phyloP scores from a whole-genome alignment of 2,888 invertebrate genomes.

The Netelia fuscicornis region DNA sequence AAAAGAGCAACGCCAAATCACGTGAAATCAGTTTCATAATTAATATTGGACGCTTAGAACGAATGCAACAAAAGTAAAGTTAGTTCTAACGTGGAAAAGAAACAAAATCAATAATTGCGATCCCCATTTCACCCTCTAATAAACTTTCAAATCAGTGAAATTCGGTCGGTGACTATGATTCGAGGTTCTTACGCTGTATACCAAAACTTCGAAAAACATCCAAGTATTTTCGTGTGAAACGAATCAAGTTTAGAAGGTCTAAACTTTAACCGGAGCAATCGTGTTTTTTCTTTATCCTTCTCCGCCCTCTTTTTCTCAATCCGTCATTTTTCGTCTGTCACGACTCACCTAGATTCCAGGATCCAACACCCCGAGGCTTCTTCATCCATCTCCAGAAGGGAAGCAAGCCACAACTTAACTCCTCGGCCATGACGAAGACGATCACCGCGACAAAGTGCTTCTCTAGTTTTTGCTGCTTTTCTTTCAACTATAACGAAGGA shows the following conservation, averaged over 20 bases:
- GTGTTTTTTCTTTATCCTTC: constrained; percentile 6
- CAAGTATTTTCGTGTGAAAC: neutral
- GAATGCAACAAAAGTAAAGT: too few species aligned
- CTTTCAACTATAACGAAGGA: constrained; percentile 65
- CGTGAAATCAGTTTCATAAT: too few species aligned
- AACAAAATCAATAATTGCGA: too few species aligned
- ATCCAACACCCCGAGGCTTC: constrained; percentile 27
- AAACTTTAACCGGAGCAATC: constrained; percentile 26
- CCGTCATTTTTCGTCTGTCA: constrained; percentile 45
- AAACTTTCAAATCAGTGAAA: too few species aligned
- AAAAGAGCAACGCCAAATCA: too few species aligned
- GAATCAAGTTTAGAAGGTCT: neutral
- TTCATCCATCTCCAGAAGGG: constrained; percentile 36
- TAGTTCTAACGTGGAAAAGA: too few species aligned
- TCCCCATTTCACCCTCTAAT: too few species aligned
- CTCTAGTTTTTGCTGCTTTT: constrained; percentile 46
- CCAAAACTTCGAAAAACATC: neutral
- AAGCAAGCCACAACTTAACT: constrained; percentile 35
- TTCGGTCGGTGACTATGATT: too few species aligned
- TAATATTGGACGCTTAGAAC: too few species aligned
- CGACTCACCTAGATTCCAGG: constrained; percentile 34
- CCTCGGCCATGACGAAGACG: neutral
- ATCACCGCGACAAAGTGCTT: constrained; percentile 29
- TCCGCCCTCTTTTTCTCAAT: constrained; percentile 5
- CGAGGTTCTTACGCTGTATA: neutral